Conservation (phyloP, 2,113 vertebrate genomes). For the Tauraco erythrolophus region DNA sequence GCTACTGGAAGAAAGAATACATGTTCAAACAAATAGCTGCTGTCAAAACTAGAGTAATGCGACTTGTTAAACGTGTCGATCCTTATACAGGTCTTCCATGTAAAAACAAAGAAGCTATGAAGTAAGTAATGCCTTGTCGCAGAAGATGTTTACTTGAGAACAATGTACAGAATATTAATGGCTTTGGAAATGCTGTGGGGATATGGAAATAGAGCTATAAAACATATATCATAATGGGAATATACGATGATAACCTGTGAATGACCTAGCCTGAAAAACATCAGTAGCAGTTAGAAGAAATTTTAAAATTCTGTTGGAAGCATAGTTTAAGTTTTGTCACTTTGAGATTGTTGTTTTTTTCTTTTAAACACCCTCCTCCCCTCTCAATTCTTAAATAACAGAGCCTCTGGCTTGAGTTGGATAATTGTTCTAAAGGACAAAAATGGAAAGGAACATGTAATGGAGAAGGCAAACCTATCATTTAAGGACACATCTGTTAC, state of each 20-base stretch:
- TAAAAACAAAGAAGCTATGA: constrained; percentile 78
- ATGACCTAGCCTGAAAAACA: background rate
- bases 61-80: constrained; percentile 73
- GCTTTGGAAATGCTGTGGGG: background rate
- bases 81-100: constrained; percentile 81
- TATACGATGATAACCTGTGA: background rate
- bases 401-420: constrained; percentile 79
- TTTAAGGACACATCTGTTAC: constrained; percentile 81
- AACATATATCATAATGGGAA: background rate
- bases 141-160: background rate
- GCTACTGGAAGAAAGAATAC: constrained; percentile 86
- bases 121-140: constrained; percentile 44
- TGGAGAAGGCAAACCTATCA: constrained; percentile 72
- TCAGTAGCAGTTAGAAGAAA: background rate
- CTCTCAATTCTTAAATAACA: constrained; percentile 42
- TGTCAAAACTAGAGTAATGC: constrained; percentile 70
- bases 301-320: background rate
- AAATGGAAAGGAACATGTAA: constrained; percentile 68
- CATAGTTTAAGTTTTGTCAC: background rate
- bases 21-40: constrained; percentile 73
- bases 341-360: background rate
- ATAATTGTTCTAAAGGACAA: constrained; percentile 80
- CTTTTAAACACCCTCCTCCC: background rate
- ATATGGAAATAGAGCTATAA: background rate
- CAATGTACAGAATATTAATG: background rate